Evolutionary conservation across 2,113 vertebrate genomes (phyloP).

Genomic region (Salvelinus sp.): DNA sequence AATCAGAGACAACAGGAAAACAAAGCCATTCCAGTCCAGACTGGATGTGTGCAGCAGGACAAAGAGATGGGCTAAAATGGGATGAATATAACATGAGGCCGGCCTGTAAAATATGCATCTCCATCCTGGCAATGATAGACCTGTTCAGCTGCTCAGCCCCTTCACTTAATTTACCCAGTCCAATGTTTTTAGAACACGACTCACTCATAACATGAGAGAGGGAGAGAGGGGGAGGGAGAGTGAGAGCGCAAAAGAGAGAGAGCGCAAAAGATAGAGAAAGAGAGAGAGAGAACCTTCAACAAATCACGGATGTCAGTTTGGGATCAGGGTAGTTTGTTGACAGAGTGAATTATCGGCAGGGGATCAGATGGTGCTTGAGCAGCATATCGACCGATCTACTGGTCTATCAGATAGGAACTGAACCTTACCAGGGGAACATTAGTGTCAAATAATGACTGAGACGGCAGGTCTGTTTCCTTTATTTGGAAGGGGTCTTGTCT

Average conservation of each 20-base stretch:
- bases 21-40: not conserved
- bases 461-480: too few species aligned
- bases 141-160: not conserved
- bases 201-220: not conserved
- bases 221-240: not conserved
- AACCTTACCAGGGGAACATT: too few species aligned
- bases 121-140: not conserved
- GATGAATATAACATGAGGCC: not conserved
- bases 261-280: too few species aligned
- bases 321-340: not conserved
- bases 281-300: not conserved
- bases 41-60: not conserved
- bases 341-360: not conserved
- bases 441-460: too few species aligned
- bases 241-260: too few species aligned
- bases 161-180: not conserved
- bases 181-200: not conserved
- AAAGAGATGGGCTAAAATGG: not conserved
- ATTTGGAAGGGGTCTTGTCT: too few species aligned
- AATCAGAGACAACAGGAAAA: not conserved
- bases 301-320: not conserved
- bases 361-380: not conserved
- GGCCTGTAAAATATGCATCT: not conserved
- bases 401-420: too few species aligned
- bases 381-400: not conserved